Conservation (phyloP, 2,113 vertebrate species). For the Anoplopoma fimbria region DNA sequence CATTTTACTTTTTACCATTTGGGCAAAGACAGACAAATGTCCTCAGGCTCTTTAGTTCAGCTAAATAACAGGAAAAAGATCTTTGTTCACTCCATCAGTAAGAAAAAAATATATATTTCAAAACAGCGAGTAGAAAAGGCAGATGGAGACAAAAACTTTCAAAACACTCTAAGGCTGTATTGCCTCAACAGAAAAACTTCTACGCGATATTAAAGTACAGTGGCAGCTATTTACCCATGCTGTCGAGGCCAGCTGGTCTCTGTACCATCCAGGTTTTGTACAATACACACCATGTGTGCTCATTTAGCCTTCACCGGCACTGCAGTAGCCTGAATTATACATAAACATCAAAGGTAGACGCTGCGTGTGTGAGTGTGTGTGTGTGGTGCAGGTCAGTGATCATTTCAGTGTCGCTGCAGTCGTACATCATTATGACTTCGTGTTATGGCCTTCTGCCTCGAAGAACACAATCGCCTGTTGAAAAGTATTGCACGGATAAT, state of each 20-base stretch:
- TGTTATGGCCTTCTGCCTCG: not conserved
- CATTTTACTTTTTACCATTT: not conserved
- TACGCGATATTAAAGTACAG: not conserved
- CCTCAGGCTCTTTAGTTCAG: not conserved
- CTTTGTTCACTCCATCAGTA: not conserved
- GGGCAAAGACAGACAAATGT: not conserved
- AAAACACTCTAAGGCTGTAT: no score
- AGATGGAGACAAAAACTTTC: not conserved
- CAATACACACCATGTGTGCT: not conserved
- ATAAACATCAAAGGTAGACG: conserved; percentile 7
- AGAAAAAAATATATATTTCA: not conserved
- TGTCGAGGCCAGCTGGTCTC: not conserved
- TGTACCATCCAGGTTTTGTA: not conserved
- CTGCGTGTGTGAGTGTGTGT: conserved; percentile 1
- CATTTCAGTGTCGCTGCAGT: not conserved
- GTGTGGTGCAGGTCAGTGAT: conserved; percentile 20
- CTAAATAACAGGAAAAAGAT: not conserved
- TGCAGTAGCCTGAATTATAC: conserved; percentile 33
- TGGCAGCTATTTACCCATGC: not conserved
- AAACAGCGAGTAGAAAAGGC: not conserved
- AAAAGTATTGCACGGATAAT: not conserved
- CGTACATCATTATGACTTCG: not conserved
- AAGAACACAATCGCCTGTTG: conserved; percentile 29
- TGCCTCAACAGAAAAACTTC: no score
- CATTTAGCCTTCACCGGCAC: conserved; percentile 1